Evolutionary conservation across 1,140 invertebrate species (phyloP), one percentile per base, ranked within the genome.

Genomic region (Anagrus nilaparvatae): DNA sequence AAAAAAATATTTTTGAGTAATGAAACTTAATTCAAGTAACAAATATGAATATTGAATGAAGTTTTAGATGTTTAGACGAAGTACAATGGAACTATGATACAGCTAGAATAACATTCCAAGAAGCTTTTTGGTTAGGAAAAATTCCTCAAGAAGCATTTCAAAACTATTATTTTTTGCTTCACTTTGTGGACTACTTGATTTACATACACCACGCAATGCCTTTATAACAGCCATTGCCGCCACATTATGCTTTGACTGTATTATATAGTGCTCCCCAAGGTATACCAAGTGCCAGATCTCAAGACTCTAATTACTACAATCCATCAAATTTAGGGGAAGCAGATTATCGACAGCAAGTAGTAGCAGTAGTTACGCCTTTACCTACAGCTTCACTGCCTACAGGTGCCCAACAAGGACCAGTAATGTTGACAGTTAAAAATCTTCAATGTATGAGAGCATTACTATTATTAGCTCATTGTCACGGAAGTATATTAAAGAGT

Each of bases 371-470:
- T 10, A 95, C 91, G 5, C 85, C 92, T 17, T 61, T 96, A 44
- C 85, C 88, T 3, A 89, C 87, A 27, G 78, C 87, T 32, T 82
- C 87, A 10, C 63, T 77, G 56, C 88, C 76, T 39, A 75, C 78
- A 34, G 77, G 78, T 27, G 79, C 84, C 16, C 84, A 88, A 58
- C 87, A 90, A 66, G 87, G 86, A n/a, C 87, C 88, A n/a, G 94
- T 98, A 23, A 94, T 97, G 89, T 73, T 99, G 53, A 98, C 94
- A 5, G 87, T 92, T 0, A 95, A 97, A 58, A 98, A 99, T 75
- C 74, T 99, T 16, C 89, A 97, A 53, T 95, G 92, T 28, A 95
- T 97, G 82, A 75, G 91, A 48, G 82, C 93, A 5, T 68, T 98
- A 20, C 69, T 99, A 12, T 77, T 80, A 46, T 68, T 96, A 23